Conservation (phyloP, 2,797 vertebrate genomes). For the Galagoides demidoff region DNA sequence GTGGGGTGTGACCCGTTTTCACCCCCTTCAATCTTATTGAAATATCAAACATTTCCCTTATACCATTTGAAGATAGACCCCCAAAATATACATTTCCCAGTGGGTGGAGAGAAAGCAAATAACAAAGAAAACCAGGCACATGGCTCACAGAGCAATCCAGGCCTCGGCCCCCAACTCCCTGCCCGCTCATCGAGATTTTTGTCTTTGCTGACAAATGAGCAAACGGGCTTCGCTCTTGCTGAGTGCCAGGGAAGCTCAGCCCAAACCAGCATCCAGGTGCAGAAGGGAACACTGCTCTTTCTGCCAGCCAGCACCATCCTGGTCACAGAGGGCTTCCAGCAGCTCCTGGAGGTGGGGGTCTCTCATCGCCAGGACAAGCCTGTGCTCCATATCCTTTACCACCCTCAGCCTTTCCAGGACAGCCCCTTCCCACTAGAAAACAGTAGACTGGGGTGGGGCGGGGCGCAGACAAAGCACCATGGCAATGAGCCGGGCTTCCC, state of each 20-base stretch:
- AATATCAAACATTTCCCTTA: not conserved
- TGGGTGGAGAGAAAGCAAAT: not conserved
- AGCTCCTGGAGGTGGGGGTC: not conserved
- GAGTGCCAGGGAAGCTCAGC: not conserved
- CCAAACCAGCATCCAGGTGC: not conserved
- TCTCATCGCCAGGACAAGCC: not conserved
- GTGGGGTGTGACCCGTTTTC: not conserved
- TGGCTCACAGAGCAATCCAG: not conserved
- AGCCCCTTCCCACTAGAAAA: not conserved
- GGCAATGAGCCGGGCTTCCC: not conserved
- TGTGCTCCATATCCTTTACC: not conserved
- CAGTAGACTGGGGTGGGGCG: not conserved
- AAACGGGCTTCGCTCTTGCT: not conserved
- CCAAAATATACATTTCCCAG: not conserved
- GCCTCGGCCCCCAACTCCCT: not conserved
- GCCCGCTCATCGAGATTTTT: not conserved
- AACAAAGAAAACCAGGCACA: not conserved
- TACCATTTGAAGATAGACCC: not conserved
- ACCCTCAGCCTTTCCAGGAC: not conserved
- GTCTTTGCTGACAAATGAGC: not conserved
- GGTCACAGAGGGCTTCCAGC: fast-evolving
- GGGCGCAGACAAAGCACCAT: not conserved
- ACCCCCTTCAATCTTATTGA: fast-evolving
- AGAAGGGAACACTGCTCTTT: not conserved
- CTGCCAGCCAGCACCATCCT: not conserved